Percentiles rank a stretch among this genome's conserved stretches.
phyloP scores from a whole-genome alignment of 2,113 vertebrate genomes.

The Sceloporus undulatus region DNA sequence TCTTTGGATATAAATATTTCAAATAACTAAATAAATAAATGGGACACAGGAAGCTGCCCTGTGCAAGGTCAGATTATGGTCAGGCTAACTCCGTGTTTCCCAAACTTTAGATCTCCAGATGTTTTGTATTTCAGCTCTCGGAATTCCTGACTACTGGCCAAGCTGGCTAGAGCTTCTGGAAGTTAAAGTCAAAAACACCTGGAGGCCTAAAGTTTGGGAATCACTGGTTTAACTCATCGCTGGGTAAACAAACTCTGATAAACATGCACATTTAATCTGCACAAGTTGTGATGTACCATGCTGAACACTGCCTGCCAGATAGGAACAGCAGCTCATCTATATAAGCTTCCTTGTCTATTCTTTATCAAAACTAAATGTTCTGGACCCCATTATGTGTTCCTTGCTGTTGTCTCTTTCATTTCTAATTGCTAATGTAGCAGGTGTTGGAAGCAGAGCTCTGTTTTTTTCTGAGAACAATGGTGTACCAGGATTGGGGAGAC shows the following conservation, averaged over 20 bases:
- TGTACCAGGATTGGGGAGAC: neutral
- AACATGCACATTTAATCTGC: neutral
- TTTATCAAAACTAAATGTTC: neutral
- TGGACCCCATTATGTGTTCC: neutral
- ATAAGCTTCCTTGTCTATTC: neutral
- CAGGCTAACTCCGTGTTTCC: neutral
- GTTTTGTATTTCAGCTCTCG: no score
- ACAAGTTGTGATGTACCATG: neutral
- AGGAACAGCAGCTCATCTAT: neutral
- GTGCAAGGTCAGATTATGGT: no score
- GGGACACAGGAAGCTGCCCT: no score
- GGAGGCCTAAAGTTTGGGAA: no score
- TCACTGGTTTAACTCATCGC: no score
- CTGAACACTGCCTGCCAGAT: neutral
- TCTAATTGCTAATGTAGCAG: neutral
- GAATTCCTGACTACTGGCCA: no score
- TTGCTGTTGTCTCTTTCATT: neutral
- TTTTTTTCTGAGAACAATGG: neutral
- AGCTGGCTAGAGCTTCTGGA: no score
- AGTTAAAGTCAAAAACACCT: no score
- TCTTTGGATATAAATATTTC: no score
- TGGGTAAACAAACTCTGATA: no score
- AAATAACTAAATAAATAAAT: no score
- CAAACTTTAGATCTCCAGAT: neutral
- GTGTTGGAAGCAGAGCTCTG: neutral